Percentiles rank a stretch among this genome's conserved stretches.
Evolutionary conservation across 2,888 invertebrate genomes (phyloP).

Genomic region (Melanotus villosus): DNA sequence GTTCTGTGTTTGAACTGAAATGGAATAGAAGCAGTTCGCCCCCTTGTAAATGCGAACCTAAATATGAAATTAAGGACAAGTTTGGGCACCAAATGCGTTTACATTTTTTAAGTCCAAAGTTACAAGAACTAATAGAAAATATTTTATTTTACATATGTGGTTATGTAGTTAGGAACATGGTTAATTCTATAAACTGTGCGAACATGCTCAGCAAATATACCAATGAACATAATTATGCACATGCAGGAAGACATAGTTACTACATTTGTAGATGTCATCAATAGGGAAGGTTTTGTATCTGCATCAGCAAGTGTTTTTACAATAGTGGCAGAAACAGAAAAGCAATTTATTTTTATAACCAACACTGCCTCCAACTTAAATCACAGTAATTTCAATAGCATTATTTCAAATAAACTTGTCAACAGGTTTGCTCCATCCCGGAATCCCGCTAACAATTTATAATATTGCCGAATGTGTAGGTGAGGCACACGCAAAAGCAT

Average conservation of each 20-base stretch:
- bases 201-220: not conserved
- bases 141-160: too few species aligned
- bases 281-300: not conserved
- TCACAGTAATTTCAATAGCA: not conserved
- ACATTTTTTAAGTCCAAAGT: too few species aligned
- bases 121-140: too few species aligned
- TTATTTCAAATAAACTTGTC: not conserved
- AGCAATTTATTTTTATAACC: not conserved
- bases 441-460: too few species aligned
- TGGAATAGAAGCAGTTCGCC: not conserved
- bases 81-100: too few species aligned
- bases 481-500: too few species aligned
- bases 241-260: not conserved
- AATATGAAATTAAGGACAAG: not conserved
- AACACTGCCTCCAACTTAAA: not conserved
- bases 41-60: too few species aligned
- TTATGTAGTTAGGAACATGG: too few species aligned
- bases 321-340: not conserved
- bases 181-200: too few species aligned
- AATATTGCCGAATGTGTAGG: too few species aligned
- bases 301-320: not conserved
- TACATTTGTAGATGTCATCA: not conserved
- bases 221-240: not conserved
- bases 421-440: not conserved
- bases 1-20: not conserved